Conservation (phyloP, 2,888 invertebrate genomes). For the Drosophila melanosoma region DNA sequence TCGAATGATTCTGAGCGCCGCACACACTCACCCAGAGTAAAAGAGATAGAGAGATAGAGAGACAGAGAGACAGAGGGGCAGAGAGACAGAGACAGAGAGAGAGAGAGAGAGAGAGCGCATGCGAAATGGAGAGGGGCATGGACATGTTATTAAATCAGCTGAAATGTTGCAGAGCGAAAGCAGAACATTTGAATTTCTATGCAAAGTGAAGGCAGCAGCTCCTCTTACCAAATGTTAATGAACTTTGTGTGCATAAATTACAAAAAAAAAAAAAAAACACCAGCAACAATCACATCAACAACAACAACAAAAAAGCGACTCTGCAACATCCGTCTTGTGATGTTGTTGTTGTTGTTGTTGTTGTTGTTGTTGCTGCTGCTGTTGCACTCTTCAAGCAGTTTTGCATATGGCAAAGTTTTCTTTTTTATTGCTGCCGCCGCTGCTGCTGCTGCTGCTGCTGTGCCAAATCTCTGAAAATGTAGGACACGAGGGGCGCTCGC, state of each 20-base stretch:
- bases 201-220: slow-evolving; percentile 38
- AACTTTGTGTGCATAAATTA: slow-evolving; percentile 64
- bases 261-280: slow-evolving; percentile 41
- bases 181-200: slow-evolving; percentile 66
- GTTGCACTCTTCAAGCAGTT: slow-evolving; percentile 53
- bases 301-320: slow-evolving; percentile 9
- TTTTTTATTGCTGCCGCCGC: slow-evolving; percentile 27
- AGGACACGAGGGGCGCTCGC: slow-evolving; percentile 48
- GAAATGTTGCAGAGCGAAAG: slow-evolving; percentile 67
- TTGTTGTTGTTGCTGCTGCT: slow-evolving; percentile 27
- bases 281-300: slow-evolving; percentile 41
- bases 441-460: slow-evolving; percentile 18
- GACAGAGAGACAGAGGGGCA: background rate
- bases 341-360: slow-evolving; percentile 18
- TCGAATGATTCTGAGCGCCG: slow-evolving; percentile 63
- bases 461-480: slow-evolving; percentile 51
- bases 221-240: slow-evolving; percentile 59
- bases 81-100: background rate
- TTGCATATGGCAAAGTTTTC: slow-evolving; percentile 58
- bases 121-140: slow-evolving; percentile 1
- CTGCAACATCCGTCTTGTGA: slow-evolving; percentile 60
- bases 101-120: background rate
- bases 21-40: slow-evolving; percentile 1
- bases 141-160: slow-evolving; percentile 52
- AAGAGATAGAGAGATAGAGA: background rate